Percentiles rank a stretch among this genome's conserved stretches.
These are phyloP conservation scores for Drosophila nigricruria DNA, from an alignment of 2,888 invertebrate genomes.

Conservation along the genomic window DNA sequence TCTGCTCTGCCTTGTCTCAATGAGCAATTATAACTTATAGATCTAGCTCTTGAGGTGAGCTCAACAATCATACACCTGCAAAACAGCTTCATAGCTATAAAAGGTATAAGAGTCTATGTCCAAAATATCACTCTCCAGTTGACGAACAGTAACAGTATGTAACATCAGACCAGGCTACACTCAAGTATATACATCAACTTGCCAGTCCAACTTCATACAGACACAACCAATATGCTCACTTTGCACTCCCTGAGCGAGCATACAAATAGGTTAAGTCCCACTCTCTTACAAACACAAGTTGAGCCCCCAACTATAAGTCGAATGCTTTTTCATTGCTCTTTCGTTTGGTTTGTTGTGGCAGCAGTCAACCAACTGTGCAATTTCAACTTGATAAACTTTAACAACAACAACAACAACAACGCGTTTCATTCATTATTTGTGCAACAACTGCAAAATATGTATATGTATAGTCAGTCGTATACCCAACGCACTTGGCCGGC, in stretches of 20 bases:
- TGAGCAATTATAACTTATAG: neutral
- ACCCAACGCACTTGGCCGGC: slow-evolving; percentile 61
- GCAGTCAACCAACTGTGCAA: slow-evolving; percentile 72
- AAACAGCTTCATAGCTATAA: too few species aligned
- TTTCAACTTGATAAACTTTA: slow-evolving; percentile 66
- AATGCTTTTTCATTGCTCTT: slow-evolving; percentile 39
- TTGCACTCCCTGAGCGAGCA: neutral
- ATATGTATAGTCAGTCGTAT: neutral
- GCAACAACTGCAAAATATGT: slow-evolving; percentile 31
- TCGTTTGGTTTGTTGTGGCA: slow-evolving; percentile 47
- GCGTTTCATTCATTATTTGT: slow-evolving; percentile 70
- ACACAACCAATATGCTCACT: neutral
- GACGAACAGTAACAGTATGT: too few species aligned
- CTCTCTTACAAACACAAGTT: slow-evolving; percentile 6
- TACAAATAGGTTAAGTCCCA: slow-evolving; percentile 24
- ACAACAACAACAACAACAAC: slow-evolving; percentile 47
- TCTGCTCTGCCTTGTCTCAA: too few species aligned
- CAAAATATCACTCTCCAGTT: too few species aligned
- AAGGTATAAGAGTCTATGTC: too few species aligned
- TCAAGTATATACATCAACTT: neutral
- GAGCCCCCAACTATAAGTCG: slow-evolving; percentile 20
- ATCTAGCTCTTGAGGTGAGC: neutral
- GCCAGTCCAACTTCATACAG: neutral
- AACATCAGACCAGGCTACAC: neutral
- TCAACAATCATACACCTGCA: neutral